A percentile compares a stretch with the other conserved stretches of the same genome.
phyloP scores from a whole-genome alignment of 2,113 vertebrate species.

The Calonectris borealis region DNA sequence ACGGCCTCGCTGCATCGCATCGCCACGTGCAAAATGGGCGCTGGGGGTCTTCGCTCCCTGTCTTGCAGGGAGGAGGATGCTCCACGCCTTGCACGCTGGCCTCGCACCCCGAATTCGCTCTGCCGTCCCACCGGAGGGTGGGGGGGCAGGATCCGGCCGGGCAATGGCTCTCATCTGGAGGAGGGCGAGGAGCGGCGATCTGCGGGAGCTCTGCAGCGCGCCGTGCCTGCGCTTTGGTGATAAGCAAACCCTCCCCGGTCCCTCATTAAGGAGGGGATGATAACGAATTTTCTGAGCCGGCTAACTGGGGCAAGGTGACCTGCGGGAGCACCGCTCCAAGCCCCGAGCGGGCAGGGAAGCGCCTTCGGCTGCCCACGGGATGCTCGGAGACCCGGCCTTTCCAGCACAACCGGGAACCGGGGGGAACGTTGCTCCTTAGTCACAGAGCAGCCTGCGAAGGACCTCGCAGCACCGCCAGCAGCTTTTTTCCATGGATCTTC shows the following conservation, averaged over 20 bases:
- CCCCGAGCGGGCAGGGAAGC: fast-evolving
- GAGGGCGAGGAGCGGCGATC: fast-evolving
- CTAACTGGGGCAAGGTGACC: neutral
- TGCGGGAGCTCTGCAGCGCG: neutral
- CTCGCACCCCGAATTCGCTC: neutral
- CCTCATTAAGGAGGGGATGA: neutral
- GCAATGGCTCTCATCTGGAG: neutral
- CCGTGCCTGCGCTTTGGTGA: neutral
- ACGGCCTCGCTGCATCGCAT: fast-evolving
- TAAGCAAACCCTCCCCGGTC: neutral
- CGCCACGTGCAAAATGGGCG: fast-evolving
- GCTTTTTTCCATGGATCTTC: neutral
- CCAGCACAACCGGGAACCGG: fast-evolving
- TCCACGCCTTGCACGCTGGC: fast-evolving
- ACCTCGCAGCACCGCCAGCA: neutral
- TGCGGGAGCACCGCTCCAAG: neutral
- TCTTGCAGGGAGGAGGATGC: neutral
- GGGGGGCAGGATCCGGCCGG: fast-evolving
- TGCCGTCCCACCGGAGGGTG: fast-evolving
- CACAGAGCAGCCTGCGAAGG: neutral
- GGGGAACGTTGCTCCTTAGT: neutral
- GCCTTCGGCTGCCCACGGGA: fast-evolving
- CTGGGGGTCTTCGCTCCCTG: neutral
- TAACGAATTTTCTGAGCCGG: neutral
- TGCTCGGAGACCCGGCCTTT: neutral